Percentiles rank a stretch among this genome's conserved stretches.
Evolutionary conservation across 2,888 invertebrate species (phyloP).

Genomic region (Polietes domitor): DNA sequence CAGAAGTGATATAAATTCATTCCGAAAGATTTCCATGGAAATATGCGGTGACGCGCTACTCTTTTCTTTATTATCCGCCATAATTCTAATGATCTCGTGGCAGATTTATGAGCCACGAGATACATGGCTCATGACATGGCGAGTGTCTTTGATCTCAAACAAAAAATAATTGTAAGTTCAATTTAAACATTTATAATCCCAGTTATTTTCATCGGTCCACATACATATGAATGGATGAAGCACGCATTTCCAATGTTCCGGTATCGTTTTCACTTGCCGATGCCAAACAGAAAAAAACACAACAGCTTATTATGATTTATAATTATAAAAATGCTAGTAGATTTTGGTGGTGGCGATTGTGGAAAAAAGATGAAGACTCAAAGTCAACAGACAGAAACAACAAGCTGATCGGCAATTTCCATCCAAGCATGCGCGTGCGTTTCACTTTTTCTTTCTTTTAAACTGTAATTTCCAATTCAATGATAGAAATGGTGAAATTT

Average conservation of each 20-base stretch:
- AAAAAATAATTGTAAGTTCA: no score
- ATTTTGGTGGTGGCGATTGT: no score
- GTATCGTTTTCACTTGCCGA: not conserved
- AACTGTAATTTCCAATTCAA: slow-evolving; percentile 6
- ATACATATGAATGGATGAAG: not conserved
- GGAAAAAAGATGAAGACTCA: not conserved
- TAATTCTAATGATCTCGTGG: not conserved
- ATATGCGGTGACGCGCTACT: not conserved
- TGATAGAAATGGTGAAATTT: not conserved
- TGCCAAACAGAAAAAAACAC: not conserved
- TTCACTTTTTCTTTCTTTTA: slow-evolving; percentile 57
- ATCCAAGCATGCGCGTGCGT: slow-evolving; percentile 39
- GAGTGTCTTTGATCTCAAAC: not conserved
- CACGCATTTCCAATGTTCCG: slow-evolving; percentile 11
- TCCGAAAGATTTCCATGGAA: not conserved
- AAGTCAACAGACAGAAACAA: not conserved
- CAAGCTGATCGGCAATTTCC: slow-evolving; percentile 36
- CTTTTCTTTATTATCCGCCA: not conserved
- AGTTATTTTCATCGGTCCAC: not conserved
- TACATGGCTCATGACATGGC: no score
- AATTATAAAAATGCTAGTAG: not conserved
- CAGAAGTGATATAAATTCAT: not conserved
- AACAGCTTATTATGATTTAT: not conserved
- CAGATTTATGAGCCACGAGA: no score
- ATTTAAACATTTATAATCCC: no score